Evolutionary conservation across 2,113 vertebrate genomes (phyloP).

Genomic region (Lathamus discolor): DNA sequence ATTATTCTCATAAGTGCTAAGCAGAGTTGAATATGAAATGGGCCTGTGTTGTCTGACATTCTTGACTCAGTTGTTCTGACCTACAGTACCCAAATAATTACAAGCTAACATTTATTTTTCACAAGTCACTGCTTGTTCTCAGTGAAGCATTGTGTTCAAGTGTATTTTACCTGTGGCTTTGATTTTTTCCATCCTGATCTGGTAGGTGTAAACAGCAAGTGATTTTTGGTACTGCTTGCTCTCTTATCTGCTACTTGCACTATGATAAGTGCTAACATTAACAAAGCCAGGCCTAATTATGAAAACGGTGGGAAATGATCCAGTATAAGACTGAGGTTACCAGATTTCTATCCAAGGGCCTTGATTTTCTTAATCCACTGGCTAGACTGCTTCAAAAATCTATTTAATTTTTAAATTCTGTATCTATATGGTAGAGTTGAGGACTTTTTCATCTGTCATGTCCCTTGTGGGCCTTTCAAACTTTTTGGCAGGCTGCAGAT

Average conservation of each 20-base stretch:
- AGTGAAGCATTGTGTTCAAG: neutral
- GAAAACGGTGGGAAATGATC: neutral
- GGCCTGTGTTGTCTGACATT: neutral
- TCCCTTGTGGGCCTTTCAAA: neutral
- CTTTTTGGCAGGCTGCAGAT: neutral
- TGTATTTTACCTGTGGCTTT: neutral
- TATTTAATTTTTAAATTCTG: neutral
- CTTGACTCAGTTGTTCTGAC: neutral
- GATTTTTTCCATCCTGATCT: neutral
- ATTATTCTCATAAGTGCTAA: neutral
- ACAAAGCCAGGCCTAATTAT: neutral
- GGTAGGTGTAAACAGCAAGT: neutral
- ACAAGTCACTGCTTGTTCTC: neutral
- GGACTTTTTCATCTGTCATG: neutral
- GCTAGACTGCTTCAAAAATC: neutral
- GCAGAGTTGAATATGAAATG: neutral
- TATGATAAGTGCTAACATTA: neutral
- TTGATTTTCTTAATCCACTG: neutral
- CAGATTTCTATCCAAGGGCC: neutral
- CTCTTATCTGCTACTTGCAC: neutral
- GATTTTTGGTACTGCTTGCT: neutral
- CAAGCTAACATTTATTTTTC: neutral
- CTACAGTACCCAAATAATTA: neutral
- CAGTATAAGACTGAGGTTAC: neutral
- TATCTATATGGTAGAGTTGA: neutral